Evolutionary conservation across 2,113 vertebrate genomes (phyloP).

Genomic region (Datnioides undecimradiatus): DNA sequence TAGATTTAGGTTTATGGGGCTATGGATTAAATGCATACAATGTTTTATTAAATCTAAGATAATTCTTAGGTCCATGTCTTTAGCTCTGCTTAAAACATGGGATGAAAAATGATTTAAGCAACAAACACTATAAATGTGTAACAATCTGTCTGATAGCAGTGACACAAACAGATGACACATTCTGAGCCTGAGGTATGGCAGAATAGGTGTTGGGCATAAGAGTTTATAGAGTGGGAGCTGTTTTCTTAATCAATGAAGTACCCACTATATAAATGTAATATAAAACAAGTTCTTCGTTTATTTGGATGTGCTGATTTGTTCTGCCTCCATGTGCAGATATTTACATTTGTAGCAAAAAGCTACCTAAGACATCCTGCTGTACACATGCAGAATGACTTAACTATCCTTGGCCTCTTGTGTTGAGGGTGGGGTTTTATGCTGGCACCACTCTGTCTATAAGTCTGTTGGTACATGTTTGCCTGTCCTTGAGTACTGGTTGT

Average conservation of each 20-base stretch:
- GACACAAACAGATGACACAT: background rate
- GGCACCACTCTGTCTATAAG: conserved; percentile 65
- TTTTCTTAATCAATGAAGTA: background rate
- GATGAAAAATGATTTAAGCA: background rate
- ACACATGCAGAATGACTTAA: conserved; percentile 32
- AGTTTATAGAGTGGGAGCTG: background rate
- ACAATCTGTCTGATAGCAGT: background rate
- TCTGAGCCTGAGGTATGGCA: background rate
- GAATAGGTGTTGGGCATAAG: background rate
- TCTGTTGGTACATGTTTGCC: conserved; percentile 61
- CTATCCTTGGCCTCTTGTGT: conserved; percentile 48
- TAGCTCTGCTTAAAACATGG: background rate
- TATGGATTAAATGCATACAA: background rate
- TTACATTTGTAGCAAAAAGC: conserved; percentile 17
- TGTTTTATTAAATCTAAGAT: background rate
- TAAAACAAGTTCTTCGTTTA: background rate
- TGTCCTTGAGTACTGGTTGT: conserved; percentile 41
- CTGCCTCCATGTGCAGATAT: conserved; percentile 29
- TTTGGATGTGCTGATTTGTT: conserved; percentile 31
- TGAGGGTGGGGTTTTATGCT: conserved; percentile 44
- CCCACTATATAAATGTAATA: conserved; percentile 12
- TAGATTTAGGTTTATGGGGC: background rate
- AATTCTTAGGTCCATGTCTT: background rate
- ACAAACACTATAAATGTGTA: conserved; percentile 11
- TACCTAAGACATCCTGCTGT: conserved; percentile 20